Conservation (phyloP, 2,113 vertebrate species). For the Hucho hucho region DNA sequence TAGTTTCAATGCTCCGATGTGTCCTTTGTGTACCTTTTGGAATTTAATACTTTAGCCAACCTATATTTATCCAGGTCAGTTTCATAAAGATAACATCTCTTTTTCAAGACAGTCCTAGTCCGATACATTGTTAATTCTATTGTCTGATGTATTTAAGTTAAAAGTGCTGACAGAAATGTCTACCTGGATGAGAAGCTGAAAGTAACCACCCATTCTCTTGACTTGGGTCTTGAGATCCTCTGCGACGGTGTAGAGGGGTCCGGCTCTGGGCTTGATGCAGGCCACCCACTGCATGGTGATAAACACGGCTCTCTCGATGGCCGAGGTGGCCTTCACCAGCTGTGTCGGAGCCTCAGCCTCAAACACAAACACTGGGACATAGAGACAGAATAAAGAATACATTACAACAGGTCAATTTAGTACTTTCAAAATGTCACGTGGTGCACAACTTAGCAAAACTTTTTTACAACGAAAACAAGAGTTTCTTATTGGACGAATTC, state of each 20-base stretch:
- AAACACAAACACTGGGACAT: constrained; percentile 79
- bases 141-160: no score
- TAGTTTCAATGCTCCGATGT: no score
- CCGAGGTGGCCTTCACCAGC: constrained; percentile 77
- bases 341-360: constrained; percentile 75
- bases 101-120: no score
- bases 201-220: constrained; percentile 85
- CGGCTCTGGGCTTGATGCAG: constrained; percentile 53
- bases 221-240: constrained; percentile 83
- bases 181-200: constrained; percentile 64
- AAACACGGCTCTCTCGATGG: constrained; percentile 80
- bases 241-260: constrained; percentile 54
- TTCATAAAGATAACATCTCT: no score
- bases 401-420: neutral
- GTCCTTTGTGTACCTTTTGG: no score
- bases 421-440: no score
- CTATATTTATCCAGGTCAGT: no score
- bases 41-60: no score
- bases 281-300: constrained; percentile 78
- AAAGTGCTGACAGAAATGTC: neutral
- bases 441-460: no score
- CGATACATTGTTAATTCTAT: no score
- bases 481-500: no score
- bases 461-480: no score
- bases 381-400: neutral